Evolutionary conservation across 92 coral and sea anemone genomes (phyloP), one percentile per base, ranked within the genome.

Genomic region (Paramuricea clavata): DNA sequence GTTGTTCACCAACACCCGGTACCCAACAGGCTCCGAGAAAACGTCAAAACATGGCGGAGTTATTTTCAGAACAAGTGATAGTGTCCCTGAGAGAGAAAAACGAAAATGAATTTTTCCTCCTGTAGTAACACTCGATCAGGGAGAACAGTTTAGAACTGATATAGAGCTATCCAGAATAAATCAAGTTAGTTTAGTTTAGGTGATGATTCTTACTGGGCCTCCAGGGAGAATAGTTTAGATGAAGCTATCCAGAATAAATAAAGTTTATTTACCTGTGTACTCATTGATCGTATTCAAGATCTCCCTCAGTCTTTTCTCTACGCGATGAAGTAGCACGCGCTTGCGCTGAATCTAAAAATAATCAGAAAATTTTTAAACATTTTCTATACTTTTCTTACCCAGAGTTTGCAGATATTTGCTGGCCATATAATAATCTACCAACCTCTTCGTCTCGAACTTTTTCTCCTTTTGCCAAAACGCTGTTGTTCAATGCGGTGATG

Each of bases 11-110:
- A 89, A 49, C 69, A 93, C 87, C 62, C 90, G 94, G 93, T 95
- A 95, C 33, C 98, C 98, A 64, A 92, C 88, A 41, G 92, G 94
- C 42, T 80, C 90, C 0, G 96, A 97, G 81, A 94, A 95, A 30
- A 93, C 95, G 43, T 95, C 98, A 54, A 94, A 95, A 60, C 79
- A 69, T 50, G 98, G 94, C 60, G 82, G 52, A 0, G 81, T 36
- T 95, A 95, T 91, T 52, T 69, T 87, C 23, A 95, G 33, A 16
- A 85, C 56, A 6, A 90, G 85, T 49, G 94, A 91, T 31, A 93
- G 76, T 3, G 87, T 54, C 0, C 98, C 98, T 95, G 62, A 12
- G 49, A 32, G 64, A 15, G 30, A 10, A 12, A 44, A 83, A 2
- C 67, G n/a, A n/a, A n/a, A n/a, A n/a, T n/a, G n/a, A n/a, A n/a